Evolutionary conservation across 2,888 invertebrate genomes (phyloP).

Genomic region (Mesorhabditis spiculigera): DNA sequence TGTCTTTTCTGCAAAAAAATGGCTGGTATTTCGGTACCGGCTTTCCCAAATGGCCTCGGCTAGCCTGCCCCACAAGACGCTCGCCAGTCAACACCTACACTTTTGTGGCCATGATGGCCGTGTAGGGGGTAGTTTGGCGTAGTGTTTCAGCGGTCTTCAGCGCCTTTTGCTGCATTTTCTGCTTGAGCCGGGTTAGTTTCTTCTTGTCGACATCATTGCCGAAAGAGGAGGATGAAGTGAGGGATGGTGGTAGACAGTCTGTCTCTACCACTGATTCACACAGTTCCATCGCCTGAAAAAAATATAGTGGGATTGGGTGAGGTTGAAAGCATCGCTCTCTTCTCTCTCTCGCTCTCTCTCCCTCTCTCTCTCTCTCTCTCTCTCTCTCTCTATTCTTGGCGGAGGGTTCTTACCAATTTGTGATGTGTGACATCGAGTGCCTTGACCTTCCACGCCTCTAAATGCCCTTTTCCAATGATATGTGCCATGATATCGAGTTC

Average conservation of each 20-base stretch:
- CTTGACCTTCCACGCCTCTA: not conserved
- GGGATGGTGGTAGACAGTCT: not conserved
- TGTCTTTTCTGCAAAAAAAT: not conserved
- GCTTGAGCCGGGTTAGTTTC: not conserved
- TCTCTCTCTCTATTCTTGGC: too few relatives aligned
- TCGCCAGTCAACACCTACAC: not conserved
- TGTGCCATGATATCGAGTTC: slow-evolving; percentile 13
- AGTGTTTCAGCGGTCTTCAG: not conserved
- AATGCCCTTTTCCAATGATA: slow-evolving; percentile 9
- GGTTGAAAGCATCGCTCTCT: too few relatives aligned
- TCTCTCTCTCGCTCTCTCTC: too few relatives aligned
- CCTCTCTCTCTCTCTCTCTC: too few relatives aligned
- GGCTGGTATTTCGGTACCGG: not conserved
- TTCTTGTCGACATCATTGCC: not conserved
- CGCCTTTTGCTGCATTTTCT: not conserved
- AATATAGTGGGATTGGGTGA: too few relatives aligned
- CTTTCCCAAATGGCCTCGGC: not conserved
- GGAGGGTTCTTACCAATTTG: too few relatives aligned
- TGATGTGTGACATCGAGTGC: slow-evolving; percentile 3
- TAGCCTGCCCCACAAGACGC: not conserved
- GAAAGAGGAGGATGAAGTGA: not conserved
- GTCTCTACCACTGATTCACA: not conserved
- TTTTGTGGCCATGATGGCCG: not conserved
- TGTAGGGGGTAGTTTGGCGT: not conserved
- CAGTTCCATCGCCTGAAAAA: not conserved